These are phyloP conservation scores for Leptinotarsa juncta DNA, from an alignment of 2,888 invertebrate genomes.

Conservation along the genomic window DNA sequence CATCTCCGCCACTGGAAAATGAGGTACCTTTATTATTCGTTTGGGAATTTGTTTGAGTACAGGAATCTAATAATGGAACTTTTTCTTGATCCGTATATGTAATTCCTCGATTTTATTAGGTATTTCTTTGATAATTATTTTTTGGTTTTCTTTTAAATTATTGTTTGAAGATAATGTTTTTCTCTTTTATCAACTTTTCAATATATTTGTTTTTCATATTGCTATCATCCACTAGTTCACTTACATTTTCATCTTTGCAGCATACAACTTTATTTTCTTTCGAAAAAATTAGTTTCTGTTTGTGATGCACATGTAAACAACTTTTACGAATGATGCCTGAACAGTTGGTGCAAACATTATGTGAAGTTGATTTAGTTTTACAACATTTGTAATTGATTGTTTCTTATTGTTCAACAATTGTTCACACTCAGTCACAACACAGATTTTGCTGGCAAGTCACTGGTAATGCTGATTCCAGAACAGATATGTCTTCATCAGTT, in stretches of 20 bases:
- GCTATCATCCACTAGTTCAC: neutral
- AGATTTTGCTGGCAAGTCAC: neutral
- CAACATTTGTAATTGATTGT: slow-evolving; percentile 3
- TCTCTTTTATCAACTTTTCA: neutral
- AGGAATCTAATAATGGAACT: too few species aligned
- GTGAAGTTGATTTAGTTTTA: slow-evolving; percentile 6
- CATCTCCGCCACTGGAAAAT: too few species aligned
- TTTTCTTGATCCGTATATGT: neutral
- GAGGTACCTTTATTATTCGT: too few species aligned
- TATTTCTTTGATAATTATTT: too few species aligned
- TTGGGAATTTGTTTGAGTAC: too few species aligned
- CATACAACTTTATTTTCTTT: slow-evolving; percentile 9
- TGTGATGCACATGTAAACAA: slow-evolving; percentile 24
- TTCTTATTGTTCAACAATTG: neutral
- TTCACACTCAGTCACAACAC: too few species aligned
- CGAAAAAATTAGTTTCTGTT: slow-evolving; percentile 6
- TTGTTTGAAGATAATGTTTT: neutral
- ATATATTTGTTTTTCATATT: neutral
- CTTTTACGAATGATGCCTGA: slow-evolving; percentile 22
- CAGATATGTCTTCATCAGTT: neutral
- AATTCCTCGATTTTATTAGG: neutral
- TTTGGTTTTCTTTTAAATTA: neutral
- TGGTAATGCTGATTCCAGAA: neutral
- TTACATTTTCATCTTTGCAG: neutral
- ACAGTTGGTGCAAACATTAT: slow-evolving; percentile 16